A percentile compares a stretch with the other conserved stretches of the same genome.
Conservation (phyloP, 92 coral and sea anemone species). For the Chrysogorgia sp. region DNA sequence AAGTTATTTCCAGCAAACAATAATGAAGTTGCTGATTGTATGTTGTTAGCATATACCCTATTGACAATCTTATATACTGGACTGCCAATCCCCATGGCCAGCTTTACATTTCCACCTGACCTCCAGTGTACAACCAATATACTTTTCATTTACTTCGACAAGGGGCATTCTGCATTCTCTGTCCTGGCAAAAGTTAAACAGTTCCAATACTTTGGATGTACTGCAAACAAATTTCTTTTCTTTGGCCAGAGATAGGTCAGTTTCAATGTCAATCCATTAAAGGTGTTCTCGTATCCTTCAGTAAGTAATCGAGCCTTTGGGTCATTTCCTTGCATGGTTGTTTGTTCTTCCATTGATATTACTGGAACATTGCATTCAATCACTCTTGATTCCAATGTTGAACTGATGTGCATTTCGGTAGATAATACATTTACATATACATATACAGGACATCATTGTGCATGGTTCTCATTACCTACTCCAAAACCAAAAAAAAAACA, state of each 20-base stretch:
- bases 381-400: conserved; percentile 14
- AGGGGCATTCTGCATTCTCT: conserved; percentile 48
- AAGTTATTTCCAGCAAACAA: conserved; percentile 2
- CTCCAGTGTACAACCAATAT: conserved; percentile 37
- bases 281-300: not conserved
- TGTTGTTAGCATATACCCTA: conserved; percentile 5
- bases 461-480: too few species aligned
- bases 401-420: not conserved
- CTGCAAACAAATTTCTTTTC: conserved; percentile 45
- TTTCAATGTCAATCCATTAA: conserved; percentile 11
- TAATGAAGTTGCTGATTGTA: not conserved
- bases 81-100: conserved; percentile 27
- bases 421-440: too few species aligned
- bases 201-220: conserved; percentile 23
- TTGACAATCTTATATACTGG: not conserved
- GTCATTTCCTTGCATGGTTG: conserved; percentile 18
- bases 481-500: too few species aligned
- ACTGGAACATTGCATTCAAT: conserved; percentile 44
- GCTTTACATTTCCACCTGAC: conserved; percentile 34
- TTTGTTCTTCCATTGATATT: conserved; percentile 15
- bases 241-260: conserved; percentile 30
- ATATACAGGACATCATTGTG: too few species aligned
- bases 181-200: conserved; percentile 35
- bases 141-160: conserved; percentile 31
- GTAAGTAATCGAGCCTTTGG: conserved; percentile 29